These are phyloP conservation scores for Uloborus plumipes DNA, from an alignment of 2,888 invertebrate genomes.

Conservation along the genomic window DNA sequence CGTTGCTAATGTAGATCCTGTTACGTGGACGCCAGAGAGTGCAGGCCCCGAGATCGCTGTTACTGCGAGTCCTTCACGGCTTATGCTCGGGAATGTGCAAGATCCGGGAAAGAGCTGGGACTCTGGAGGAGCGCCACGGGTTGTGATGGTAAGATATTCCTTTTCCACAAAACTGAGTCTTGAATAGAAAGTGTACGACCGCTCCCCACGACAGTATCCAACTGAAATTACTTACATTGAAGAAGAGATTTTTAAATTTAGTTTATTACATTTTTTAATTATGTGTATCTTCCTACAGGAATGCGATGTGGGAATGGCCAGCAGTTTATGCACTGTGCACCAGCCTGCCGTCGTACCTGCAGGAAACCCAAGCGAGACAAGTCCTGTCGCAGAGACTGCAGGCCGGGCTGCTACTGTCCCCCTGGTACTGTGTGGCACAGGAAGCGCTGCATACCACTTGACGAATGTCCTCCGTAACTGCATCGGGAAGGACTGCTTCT, in stretches of 20 bases:
- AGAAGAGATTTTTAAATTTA: too few species aligned
- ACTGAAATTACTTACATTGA: too few species aligned
- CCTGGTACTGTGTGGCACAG: constrained; percentile 60
- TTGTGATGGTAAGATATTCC: constrained; percentile 72
- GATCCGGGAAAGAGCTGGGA: constrained; percentile 81
- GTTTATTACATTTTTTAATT: too few species aligned
- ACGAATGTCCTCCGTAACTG: constrained; percentile 53
- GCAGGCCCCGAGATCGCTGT: constrained; percentile 82
- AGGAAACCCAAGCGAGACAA: constrained; percentile 51
- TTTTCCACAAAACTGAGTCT: too few species aligned
- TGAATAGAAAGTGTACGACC: too few species aligned
- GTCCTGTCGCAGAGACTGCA: constrained; percentile 45
- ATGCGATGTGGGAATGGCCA: constrained; percentile 54
- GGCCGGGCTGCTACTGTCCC: constrained; percentile 59
- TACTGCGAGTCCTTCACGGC: constrained; percentile 92
- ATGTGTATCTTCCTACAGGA: constrained; percentile 15
- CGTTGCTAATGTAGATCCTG: constrained; percentile 80
- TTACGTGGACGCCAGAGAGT: constrained; percentile 89
- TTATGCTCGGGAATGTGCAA: constrained; percentile 89
- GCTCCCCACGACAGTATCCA: too few species aligned
- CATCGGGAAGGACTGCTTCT: constrained; percentile 34
- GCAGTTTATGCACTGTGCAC: constrained; percentile 48
- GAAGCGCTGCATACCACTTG: constrained; percentile 48
- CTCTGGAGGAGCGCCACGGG: constrained; percentile 82
- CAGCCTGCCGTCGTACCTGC: constrained; percentile 56